Percentiles rank a stretch among this genome's conserved stretches.
These are phyloP conservation scores for Dasyprocta punctata DNA, from an alignment of 2,113 vertebrate genomes.

Conservation along the genomic window DNA sequence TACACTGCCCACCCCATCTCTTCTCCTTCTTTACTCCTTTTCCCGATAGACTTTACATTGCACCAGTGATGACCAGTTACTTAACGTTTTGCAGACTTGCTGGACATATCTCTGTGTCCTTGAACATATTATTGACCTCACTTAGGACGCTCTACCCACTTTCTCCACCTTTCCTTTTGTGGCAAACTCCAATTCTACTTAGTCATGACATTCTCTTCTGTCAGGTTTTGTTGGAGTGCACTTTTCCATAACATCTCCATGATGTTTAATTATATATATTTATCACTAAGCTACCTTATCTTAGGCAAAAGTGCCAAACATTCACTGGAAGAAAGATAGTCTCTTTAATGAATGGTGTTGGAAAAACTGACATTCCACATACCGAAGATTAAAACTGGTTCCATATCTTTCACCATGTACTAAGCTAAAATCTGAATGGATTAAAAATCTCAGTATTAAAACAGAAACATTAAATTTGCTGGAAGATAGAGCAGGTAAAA, in stretches of 20 bases:
- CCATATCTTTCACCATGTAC: too few relatives aligned
- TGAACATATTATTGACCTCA: background rate
- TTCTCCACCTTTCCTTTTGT: background rate
- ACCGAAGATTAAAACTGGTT: too few relatives aligned
- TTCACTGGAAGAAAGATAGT: too few relatives aligned
- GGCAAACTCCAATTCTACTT: background rate
- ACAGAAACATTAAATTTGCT: too few relatives aligned
- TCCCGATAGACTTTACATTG: background rate
- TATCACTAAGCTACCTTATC: too few relatives aligned
- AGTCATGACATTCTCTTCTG: background rate
- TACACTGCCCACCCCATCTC: background rate
- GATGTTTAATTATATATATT: background rate
- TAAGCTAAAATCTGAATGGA: too few relatives aligned
- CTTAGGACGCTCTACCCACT: background rate
- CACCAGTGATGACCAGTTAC: background rate
- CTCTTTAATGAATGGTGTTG: too few relatives aligned
- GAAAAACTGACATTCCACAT: too few relatives aligned
- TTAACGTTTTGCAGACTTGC: background rate
- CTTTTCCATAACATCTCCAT: background rate
- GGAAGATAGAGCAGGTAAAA: too few relatives aligned
- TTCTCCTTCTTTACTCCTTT: background rate
- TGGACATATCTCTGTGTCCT: background rate
- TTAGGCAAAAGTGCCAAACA: too few relatives aligned
- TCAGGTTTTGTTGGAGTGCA: background rate
- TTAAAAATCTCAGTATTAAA: too few relatives aligned